Conservation (phyloP, 2,797 vertebrate genomes). For the Orientallactaga sibirica region DNA sequence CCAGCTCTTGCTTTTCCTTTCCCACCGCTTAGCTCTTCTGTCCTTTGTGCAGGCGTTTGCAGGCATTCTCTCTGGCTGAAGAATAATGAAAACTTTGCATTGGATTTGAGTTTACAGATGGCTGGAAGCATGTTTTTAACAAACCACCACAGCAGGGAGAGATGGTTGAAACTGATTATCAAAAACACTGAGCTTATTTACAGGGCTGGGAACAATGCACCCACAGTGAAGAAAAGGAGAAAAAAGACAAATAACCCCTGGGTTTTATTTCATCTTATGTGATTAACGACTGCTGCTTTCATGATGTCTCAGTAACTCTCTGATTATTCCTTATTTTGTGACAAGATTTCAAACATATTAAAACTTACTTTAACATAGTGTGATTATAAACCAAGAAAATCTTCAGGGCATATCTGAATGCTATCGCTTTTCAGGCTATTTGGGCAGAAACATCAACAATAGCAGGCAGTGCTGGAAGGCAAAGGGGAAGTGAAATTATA, state of each 20-base stretch:
- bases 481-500: conserved; percentile 13
- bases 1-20: background rate
- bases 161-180: conserved; percentile 59
- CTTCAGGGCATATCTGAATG: background rate
- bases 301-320: conserved; percentile 34
- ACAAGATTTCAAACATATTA: background rate
- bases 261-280: background rate
- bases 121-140: conserved; percentile 67
- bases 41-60: background rate
- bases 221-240: background rate
- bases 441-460: background rate
- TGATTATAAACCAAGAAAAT: conserved; percentile 37
- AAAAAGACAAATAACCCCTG: conserved; percentile 40
- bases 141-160: conserved; percentile 15
- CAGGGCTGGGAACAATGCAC: background rate
- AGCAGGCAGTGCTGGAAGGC: background rate
- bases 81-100: conserved; percentile 51
- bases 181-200: conserved; percentile 20
- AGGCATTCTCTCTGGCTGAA: background rate
- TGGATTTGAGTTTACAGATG: conserved; percentile 35
- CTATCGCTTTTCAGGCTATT: background rate
- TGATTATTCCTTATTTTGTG: conserved; percentile 56
- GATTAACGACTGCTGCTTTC: conserved; percentile 34
- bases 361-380: conserved; percentile 27
- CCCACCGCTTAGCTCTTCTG: background rate